phyloP scores from a whole-genome alignment of 2,888 invertebrate genomes.

The Philopedon plagiatum region DNA sequence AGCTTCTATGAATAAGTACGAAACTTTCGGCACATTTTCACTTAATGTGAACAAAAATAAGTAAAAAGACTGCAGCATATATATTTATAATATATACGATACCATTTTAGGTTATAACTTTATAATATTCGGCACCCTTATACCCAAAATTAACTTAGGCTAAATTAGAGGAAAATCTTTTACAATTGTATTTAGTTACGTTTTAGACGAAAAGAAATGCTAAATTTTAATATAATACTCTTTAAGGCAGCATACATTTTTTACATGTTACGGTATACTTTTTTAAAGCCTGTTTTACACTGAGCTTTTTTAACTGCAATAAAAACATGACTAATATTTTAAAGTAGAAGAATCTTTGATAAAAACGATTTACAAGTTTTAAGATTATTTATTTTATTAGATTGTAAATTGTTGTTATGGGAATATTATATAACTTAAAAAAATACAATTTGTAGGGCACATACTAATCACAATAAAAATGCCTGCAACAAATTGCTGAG shows the following conservation, averaged over 20 bases:
- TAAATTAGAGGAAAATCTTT: conserved; percentile 19
- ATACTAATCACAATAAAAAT: no score
- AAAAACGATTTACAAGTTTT: no score
- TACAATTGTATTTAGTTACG: conserved; percentile 20
- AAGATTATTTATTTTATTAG: no score
- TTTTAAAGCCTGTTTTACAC: conserved; percentile 5
- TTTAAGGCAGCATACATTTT: conserved; percentile 23
- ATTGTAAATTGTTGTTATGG: no score
- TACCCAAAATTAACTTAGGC: conserved; percentile 37
- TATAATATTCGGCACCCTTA: conserved; percentile 47
- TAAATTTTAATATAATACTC: conserved; percentile 35
- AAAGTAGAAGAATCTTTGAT: background rate
- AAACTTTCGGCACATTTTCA: conserved; percentile 47
- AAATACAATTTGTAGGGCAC: no score
- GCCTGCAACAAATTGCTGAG: background rate
- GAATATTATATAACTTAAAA: no score
- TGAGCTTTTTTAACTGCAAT: background rate
- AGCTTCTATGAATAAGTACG: conserved; percentile 44
- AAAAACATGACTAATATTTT: background rate
- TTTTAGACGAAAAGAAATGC: background rate
- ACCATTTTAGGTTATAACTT: conserved; percentile 41
- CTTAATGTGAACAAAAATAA: conserved; percentile 47
- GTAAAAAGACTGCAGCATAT: conserved; percentile 51
- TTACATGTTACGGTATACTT: conserved; percentile 2
- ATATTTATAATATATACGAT: conserved; percentile 47